Evolutionary conservation across 37 sponge, comb jelly and placozoan genomes (phyloP).

Genomic region (Ianthella basta): DNA sequence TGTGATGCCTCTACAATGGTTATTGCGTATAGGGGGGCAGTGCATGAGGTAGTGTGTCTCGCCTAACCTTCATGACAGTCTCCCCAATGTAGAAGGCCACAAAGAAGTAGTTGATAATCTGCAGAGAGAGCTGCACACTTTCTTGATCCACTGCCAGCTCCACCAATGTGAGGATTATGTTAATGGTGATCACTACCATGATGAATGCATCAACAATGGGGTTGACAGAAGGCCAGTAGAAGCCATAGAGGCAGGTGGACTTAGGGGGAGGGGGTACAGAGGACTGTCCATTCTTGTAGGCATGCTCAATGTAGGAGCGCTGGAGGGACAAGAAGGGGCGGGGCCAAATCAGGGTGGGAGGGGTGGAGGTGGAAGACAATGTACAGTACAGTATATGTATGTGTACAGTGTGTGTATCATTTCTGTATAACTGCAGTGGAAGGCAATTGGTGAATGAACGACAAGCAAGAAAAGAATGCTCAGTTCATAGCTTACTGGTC

Average conservation of each 20-base stretch:
- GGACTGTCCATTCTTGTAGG: not conserved
- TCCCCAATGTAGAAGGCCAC: constrained; percentile 68
- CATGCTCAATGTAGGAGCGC: constrained; percentile 33
- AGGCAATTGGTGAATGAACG: not conserved
- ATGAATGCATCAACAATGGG: constrained; percentile 66
- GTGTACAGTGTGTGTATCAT: constrained; percentile 21
- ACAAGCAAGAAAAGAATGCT: too few species aligned
- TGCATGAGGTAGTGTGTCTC: too few species aligned
- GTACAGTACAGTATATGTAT: not conserved
- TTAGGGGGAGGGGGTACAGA: constrained; percentile 38
- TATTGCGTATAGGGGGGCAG: too few species aligned
- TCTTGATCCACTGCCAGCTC: constrained; percentile 49
- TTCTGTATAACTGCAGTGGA: not conserved
- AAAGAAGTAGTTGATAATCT: constrained; percentile 66
- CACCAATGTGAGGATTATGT: constrained; percentile 59
- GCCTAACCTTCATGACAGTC: constrained; percentile 68
- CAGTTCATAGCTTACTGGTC: too few species aligned
- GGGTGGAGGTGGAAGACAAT: not conserved
- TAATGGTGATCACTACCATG: constrained; percentile 59
- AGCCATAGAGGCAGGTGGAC: constrained; percentile 7
- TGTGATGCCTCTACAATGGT: too few species aligned
- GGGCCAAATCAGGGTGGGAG: not conserved
- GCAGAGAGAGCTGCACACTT: constrained; percentile 22
- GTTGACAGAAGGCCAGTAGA: constrained; percentile 50
- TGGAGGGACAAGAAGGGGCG: not conserved